Evolutionary conservation across 2,113 vertebrate genomes (phyloP).

Genomic region (Thryonomys swinderianus): DNA sequence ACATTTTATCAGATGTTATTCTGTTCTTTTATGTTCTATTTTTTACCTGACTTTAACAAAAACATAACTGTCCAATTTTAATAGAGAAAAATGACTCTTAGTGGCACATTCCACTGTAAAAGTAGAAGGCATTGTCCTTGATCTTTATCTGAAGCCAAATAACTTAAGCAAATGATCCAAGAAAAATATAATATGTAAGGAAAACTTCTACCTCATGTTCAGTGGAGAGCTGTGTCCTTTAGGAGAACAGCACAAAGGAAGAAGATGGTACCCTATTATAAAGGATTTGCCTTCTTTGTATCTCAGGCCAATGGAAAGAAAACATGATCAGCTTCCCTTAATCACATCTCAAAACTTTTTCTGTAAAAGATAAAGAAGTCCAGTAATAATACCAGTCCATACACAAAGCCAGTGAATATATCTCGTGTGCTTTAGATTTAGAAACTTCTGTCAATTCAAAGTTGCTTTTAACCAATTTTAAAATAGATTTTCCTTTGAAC

Average conservation of each 20-base stretch:
- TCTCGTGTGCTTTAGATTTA: slow-evolving; percentile 26
- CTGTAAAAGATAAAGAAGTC: slow-evolving; percentile 24
- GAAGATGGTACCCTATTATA: background rate
- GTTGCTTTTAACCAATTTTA: slow-evolving; percentile 7
- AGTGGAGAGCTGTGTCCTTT: background rate
- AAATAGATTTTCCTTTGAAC: slow-evolving; percentile 36
- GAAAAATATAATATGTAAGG: background rate
- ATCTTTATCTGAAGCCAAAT: slow-evolving; percentile 33
- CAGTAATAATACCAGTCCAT: slow-evolving; percentile 8
- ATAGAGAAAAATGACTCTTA: slow-evolving; percentile 19
- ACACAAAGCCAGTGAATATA: slow-evolving; percentile 3
- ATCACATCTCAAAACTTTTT: slow-evolving; percentile 51
- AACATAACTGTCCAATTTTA: slow-evolving; percentile 7
- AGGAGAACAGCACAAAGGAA: background rate
- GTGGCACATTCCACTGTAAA: slow-evolving; percentile 31
- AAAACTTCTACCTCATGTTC: background rate
- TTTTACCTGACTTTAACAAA: slow-evolving; percentile 51
- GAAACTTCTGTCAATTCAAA: slow-evolving; percentile 24
- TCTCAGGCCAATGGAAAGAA: background rate
- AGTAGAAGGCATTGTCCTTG: slow-evolving; percentile 41
- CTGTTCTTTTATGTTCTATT: slow-evolving; percentile 25
- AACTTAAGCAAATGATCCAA: slow-evolving; percentile 9
- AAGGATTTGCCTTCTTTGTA: slow-evolving; percentile 2
- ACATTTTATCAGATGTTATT: background rate
- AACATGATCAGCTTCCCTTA: slow-evolving; percentile 16